Base-by-base conservation (phyloP, 2,113 vertebrate genomes). In the Lycaon pictus region DNA sequence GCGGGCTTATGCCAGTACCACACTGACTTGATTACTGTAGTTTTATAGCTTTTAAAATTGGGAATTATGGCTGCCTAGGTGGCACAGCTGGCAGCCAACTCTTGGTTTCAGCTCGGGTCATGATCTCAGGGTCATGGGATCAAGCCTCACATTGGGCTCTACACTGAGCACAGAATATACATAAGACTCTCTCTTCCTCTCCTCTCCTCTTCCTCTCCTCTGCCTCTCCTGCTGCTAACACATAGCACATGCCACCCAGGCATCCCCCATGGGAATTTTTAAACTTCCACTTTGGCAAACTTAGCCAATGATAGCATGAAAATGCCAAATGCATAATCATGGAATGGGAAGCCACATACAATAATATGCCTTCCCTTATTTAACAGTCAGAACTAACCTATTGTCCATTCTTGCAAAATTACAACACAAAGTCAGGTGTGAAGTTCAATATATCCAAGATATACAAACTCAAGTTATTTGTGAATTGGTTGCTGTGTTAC, bases 341-440 rank as follows among this genome's bases (percentile, higher is more conserved):
- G 65, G 60, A 96, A 88, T 29, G 43, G 17, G 35, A 76, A 93
- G 43, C n/a, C 84, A 56, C 29, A 74, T 76, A 65, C 16, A 88
- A 81, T 82, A 82, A 88, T 63, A 56, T 65, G 23, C 48, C 48
- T 53, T 86, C 37, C 16, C 81, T 60, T 79, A 71, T n/a, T 53
- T 86, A 86, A 86, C 32, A 55, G 4, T 87, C 58, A 74, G 9
- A 67, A 35, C 51, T 82, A 83, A 76, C 48, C 11, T 56, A 77
- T 35, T 48, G 76, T 90, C 76, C 11, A 69, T 23, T 71, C 25
- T 80, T 56, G 55, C 43, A 63, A 90, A 90, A 71, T 81, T 9
- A 93, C 55, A 84, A 84, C 67, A 88, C 58, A 91, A 84, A 69
- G 25, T 90, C 63, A 90, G 55, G 22, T n/a, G n/a, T n/a, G n/a